Conservation (phyloP, 2,797 vertebrate species). For the Spatula clypeata region DNA sequence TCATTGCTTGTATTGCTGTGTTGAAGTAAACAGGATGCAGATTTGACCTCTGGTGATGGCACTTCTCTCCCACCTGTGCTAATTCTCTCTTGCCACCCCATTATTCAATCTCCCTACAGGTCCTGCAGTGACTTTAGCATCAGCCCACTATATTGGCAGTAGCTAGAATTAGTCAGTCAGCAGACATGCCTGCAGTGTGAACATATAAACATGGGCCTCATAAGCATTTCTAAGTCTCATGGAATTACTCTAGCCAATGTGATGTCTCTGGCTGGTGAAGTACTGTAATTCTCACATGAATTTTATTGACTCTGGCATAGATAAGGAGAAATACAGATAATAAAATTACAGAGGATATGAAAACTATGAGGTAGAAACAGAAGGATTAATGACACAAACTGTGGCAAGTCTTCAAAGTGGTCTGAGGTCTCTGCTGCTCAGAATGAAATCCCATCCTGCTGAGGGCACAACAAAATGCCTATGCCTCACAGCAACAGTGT, state of each 20-base stretch:
- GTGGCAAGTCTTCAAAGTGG: slow-evolving; percentile 52
- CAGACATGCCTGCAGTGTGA: not conserved
- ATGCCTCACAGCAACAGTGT: not conserved
- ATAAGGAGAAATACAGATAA: not conserved
- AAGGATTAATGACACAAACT: slow-evolving; percentile 35
- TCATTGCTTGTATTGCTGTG: not conserved
- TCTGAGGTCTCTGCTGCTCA: slow-evolving; percentile 40
- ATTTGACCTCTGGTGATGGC: not conserved
- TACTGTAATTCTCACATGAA: not conserved
- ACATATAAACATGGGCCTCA: not conserved
- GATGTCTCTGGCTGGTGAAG: slow-evolving; percentile 21
- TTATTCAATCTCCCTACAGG: not conserved
- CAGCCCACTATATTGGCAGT: not conserved
- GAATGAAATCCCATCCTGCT: not conserved
- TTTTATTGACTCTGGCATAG: slow-evolving; percentile 39
- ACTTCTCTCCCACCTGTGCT: not conserved
- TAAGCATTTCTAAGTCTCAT: not conserved
- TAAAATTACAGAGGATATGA: slow-evolving; percentile 25
- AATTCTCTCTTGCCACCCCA: not conserved
- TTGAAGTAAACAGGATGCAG: not conserved
- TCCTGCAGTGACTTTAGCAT: not conserved
- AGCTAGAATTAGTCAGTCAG: not conserved
- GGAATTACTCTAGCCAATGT: not conserved
- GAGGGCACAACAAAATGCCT: not conserved
- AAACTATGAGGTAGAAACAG: slow-evolving; percentile 22